These are phyloP conservation scores for Rhorus exstirpatorius DNA, from an alignment of 2,888 invertebrate species.

Conservation along the genomic window DNA sequence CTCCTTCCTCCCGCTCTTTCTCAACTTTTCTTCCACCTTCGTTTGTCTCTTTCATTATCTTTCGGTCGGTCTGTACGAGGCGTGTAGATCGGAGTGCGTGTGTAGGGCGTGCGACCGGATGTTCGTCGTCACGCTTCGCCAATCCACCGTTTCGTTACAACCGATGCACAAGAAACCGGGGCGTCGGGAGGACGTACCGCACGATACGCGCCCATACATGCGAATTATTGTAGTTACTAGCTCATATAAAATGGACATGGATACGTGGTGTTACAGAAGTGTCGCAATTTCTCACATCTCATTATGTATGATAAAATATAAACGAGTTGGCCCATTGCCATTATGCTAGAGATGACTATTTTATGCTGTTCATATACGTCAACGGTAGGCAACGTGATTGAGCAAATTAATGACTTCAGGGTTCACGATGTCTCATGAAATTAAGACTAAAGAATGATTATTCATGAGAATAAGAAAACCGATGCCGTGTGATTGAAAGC, in stretches of 20 bases:
- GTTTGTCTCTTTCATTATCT: conserved; percentile 68
- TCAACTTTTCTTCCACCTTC: conserved; percentile 49
- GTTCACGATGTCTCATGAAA: not conserved
- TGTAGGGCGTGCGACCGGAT: conserved; percentile 84
- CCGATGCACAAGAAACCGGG: conserved; percentile 57
- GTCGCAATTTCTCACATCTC: conserved; percentile 10
- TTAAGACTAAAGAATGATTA: not conserved
- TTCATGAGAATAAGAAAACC: not conserved
- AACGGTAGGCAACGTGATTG: not conserved
- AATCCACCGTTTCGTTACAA: conserved; percentile 75
- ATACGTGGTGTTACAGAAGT: conserved; percentile 1
- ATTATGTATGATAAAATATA: conserved; percentile 1
- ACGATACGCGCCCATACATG: conserved; percentile 47
- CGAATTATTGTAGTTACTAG: conserved; percentile 14
- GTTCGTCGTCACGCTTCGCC: conserved; percentile 83
- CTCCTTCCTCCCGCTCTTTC: conserved; percentile 16
- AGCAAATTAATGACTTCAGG: not conserved
- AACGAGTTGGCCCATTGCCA: not conserved
- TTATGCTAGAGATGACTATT: not conserved
- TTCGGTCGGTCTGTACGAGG: conserved; percentile 53
- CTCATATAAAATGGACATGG: conserved; percentile 18
- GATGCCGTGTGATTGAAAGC: not conserved
- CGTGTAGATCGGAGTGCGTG: conserved; percentile 71
- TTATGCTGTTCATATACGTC: not conserved
- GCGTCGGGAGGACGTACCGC: conserved; percentile 43